Base-by-base conservation (phyloP, 1,140 invertebrate genomes). In the Zaprionus gabonicus region DNA sequence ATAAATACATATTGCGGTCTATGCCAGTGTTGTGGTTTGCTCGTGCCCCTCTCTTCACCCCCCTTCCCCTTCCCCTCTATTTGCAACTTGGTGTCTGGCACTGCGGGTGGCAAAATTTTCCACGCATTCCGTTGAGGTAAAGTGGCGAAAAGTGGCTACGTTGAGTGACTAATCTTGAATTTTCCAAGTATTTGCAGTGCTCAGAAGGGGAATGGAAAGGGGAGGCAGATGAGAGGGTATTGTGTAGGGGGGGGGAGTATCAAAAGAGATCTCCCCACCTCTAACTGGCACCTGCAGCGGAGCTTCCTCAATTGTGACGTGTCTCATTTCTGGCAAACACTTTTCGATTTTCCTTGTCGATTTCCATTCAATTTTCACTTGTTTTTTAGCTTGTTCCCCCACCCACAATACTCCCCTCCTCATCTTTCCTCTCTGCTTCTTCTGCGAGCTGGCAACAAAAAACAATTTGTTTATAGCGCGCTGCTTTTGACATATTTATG, bases 401-500 rank as follows among this genome's bases (percentile, higher is more conserved):
- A 9, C 28, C 31, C 62, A 17, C 9, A 31, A 31, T 31, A 31
- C 31, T 23, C 23, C 2, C 2, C 59, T 68, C 46, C 31, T 55
- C 31, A 65, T 70, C 31, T 57, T n/a, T n/a, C 0, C 38, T 6
- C 4, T 41, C 2, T 6, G 0, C 38, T 41, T 41, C 53, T 44
- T 67, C 51, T 81, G 73, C n/a, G n/a, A 4, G 55, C 70, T 81
- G 71, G 78, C 72, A 79, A 82, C 79, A 82, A 82, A 85, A 91
- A 91, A 82, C 86, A 91, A 91, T 91, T 90, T 90, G 86, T 90
- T 90, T 90, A 91, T 85, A 82, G 82, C 82, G 80, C 76, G 62
- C 66, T 88, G 85, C 72, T 90, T 90, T 90, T 90, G 85, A 90
- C 85, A 90, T 90, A 91, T 90, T 90, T 90, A 91, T 90, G 85